Base-by-base conservation (phyloP, 2,113 vertebrate species). In the Mirza zaza region DNA sequence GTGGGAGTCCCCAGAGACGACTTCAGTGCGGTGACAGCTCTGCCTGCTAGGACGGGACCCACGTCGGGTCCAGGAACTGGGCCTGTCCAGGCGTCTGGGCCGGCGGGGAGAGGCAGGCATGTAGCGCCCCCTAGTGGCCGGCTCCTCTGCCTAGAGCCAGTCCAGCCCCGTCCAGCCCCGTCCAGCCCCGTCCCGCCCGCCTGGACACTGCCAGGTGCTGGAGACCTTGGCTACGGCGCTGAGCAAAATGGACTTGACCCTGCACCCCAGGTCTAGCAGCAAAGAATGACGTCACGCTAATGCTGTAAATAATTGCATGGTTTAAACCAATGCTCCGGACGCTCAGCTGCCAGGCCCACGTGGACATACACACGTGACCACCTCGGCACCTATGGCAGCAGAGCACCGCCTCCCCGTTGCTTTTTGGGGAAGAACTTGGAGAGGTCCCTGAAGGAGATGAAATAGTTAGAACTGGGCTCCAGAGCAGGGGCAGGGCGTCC, bases 241-340 rank as follows among this genome's bases (percentile, higher is more conserved):
- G 1, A 34, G 48, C 5, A 6, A 2, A 5, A 11, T 1, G 1
- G 32, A 21, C 25, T 8, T 0, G 0, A 5, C 0, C 52, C 48
- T 4, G 10, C 2, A 5, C 15, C 61, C 15, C 12, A 2, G 59
- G 73, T 5, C 45, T 12, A 4, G 34, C 34, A 29, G 34, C 42
- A 77, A 10, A 12, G 32, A 13, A 36, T n/a, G 50, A 14, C 45
- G n/a, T 29, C 23, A 2, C 8, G 5, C 32, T n/a, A 39, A 21
- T 2, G 0, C 21, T 9, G 4, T 14, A 13, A 2, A 55, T 7
- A 6, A 79, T 11, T 5, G 18, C 20, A 23, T 79, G 67, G 84
- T 9, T 42, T 55, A 18, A 32, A 13, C 39, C 17, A 29, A 13
- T 1, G 20, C 59, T 61, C 59, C 13, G 34, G n/a, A 36, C 25